Evolutionary conservation across 2,888 invertebrate species (phyloP).

Genomic region (Callyntrura guangdongensis): DNA sequence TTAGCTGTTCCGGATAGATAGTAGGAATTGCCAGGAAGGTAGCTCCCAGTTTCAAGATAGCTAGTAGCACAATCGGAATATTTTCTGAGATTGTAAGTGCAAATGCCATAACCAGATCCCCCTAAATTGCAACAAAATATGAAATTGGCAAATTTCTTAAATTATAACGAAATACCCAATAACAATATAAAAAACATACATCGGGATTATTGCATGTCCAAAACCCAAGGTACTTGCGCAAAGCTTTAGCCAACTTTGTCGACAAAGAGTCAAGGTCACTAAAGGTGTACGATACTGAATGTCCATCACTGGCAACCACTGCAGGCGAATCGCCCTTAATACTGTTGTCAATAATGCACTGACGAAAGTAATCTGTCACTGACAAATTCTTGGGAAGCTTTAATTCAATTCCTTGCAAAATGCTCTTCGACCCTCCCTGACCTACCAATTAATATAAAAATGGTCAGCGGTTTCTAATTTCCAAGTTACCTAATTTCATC

Average conservation of each 20-base stretch:
- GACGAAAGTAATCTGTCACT: constrained; percentile 61
- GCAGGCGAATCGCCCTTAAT: constrained; percentile 50
- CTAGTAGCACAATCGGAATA: constrained; percentile 89
- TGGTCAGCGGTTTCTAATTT: too few relatives aligned
- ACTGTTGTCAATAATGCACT: constrained; percentile 10
- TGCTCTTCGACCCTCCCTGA: constrained; percentile 52
- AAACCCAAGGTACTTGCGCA: constrained; percentile 72
- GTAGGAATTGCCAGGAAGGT: constrained; percentile 94
- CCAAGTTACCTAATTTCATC: too few relatives aligned
- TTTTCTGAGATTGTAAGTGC: constrained; percentile 92
- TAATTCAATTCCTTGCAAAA: constrained; percentile 57
- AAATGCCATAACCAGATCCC: constrained; percentile 91
- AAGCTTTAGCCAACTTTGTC: constrained; percentile 73
- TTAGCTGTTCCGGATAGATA: constrained; percentile 90
- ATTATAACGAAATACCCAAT: too few relatives aligned
- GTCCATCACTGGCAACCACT: constrained; percentile 42
- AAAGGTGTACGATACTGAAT: constrained; percentile 33
- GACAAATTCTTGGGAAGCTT: constrained; percentile 55
- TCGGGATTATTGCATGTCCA: constrained; percentile 88
- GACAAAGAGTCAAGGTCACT: constrained; percentile 68
- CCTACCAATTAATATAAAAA: too few relatives aligned
- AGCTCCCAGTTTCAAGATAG: constrained; percentile 92
- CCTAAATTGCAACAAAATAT: too few relatives aligned
- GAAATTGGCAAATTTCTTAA: too few relatives aligned
- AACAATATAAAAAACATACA: too few relatives aligned